phyloP scores from a whole-genome alignment of 2,888 invertebrate genomes.

The Drosophila monieri region DNA sequence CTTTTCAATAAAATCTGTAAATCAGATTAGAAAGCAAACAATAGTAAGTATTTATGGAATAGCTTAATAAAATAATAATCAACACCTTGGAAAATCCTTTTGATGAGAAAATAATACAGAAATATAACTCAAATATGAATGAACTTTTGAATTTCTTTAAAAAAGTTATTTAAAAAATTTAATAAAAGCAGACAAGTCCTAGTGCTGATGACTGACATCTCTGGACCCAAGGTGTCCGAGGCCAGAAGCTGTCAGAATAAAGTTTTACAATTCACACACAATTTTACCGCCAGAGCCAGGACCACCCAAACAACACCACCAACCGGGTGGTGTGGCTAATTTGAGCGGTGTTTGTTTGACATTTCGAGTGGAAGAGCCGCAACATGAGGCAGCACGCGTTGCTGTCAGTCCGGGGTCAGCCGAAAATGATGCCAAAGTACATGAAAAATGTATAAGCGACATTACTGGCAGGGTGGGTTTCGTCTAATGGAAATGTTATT shows the following conservation, averaged over 20 bases:
- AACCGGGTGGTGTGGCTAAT: conserved; percentile 72
- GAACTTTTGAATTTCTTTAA: too few species aligned
- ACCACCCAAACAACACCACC: conserved; percentile 20
- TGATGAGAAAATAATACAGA: background rate
- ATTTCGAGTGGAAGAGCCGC: conserved; percentile 67
- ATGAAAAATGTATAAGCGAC: conserved; percentile 61
- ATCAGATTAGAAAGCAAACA: conserved; percentile 1
- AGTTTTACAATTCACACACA: conserved; percentile 70
- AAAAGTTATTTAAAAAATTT: background rate
- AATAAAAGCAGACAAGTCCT: background rate
- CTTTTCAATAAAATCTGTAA: background rate
- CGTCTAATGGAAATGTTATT: conserved; percentile 72
- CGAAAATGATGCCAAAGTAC: conserved; percentile 42
- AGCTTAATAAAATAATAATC: background rate
- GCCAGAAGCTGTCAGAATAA: conserved; percentile 70
- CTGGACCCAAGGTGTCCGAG: conserved; percentile 58
- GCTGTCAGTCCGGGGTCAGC: conserved; percentile 28
- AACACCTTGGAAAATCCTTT: background rate
- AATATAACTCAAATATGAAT: background rate
- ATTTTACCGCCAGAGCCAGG: conserved; percentile 9
- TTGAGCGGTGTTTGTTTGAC: conserved; percentile 75
- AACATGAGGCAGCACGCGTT: conserved; percentile 53
- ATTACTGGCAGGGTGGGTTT: conserved; percentile 26
- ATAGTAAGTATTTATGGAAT: too few species aligned
- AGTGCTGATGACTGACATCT: conserved; percentile 22